Evolutionary conservation across 1,140 invertebrate species (phyloP), one percentile per base, ranked within the genome.

Genomic region (Belonocnema kinseyi): DNA sequence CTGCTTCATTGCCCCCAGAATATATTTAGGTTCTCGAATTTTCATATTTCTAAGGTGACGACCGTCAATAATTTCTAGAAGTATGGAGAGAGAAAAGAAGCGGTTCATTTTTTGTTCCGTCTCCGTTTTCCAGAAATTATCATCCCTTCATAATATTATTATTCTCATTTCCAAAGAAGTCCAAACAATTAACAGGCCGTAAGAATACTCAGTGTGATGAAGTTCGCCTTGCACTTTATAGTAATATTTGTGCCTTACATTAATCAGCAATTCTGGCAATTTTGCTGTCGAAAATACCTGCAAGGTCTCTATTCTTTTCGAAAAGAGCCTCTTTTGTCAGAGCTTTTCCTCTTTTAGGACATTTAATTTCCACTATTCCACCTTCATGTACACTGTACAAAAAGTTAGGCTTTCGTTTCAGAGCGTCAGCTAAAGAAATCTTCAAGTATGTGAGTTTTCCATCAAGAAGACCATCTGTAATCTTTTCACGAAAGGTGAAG

Each of bases 201-300:
- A 89, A 16, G 81, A 71, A 71, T 84, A 50, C 17, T 82, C 76
- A 7, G 86, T 89, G 0, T 91, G 77, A 50, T 84, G 84, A 13
- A 92, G 66, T 74, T 92, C 89, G 17, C 88, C 88, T 76, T 90
- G 88, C 40, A 90, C 77, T 81, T 92, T 90, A 79, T 85, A 88
- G 78, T 87, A 91, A 78, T 89, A 90, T 21, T 78, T n/a, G 80
- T 90, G 86, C n/a, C 73, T 85, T 79, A 75, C 77, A 61, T 87
- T 90, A 50, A 92, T 72, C 79, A 85, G 10, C 13, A 61, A 6
- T 81, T 54, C 26, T n/a, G n/a, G n/a, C n/a, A n/a, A n/a, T n/a
- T n/a, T n/a, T n/a, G n/a, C n/a, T 74, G 19, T 80, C 54, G 50
- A 58, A 83, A n/a, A 86, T 80, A 7, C 46, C 81, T 58, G 66